Percentiles rank a stretch among this genome's conserved stretches.
These are phyloP conservation scores for Phataginus tetradactyla DNA, from an alignment of 2,797 vertebrate species.

Conservation along the genomic window DNA sequence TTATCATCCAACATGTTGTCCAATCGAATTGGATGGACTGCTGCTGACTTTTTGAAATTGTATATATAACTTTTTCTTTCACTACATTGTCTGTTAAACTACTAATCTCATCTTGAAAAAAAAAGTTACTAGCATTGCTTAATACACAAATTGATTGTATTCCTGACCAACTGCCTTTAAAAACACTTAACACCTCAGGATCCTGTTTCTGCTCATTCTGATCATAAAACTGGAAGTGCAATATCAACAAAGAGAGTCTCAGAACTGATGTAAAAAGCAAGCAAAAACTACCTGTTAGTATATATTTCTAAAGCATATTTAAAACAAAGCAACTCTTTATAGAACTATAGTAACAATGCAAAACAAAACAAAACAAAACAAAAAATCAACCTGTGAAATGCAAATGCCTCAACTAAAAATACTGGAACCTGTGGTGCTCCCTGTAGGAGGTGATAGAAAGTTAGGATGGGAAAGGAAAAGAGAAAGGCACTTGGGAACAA, in stretches of 20 bases:
- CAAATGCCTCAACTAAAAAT: neutral
- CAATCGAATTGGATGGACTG: no score
- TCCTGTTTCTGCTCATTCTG: neutral
- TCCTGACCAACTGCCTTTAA: neutral
- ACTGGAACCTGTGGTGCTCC: neutral
- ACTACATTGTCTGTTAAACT: no score
- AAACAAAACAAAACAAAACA: neutral
- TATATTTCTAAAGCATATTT: neutral
- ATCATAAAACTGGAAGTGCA: neutral
- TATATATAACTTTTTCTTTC: no score
- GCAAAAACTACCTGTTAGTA: neutral
- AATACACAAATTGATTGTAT: neutral
- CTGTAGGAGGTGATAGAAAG: neutral
- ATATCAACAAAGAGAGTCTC: neutral
- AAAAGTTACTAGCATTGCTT: neutral
- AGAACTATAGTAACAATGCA: neutral
- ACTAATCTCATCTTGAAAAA: no score
- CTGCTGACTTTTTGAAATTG: no score
- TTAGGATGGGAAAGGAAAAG: neutral
- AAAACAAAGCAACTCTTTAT: slow-evolving; percentile 28
- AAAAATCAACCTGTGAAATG: neutral
- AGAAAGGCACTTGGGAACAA: neutral
- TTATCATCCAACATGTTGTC: no score
- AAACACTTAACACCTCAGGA: neutral
- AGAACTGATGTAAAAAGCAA: neutral